A percentile compares a stretch with the other conserved stretches of the same genome.
These are phyloP conservation scores for Drosophila helvetica DNA, from an alignment of 2,888 invertebrate genomes.

Conservation along the genomic window DNA sequence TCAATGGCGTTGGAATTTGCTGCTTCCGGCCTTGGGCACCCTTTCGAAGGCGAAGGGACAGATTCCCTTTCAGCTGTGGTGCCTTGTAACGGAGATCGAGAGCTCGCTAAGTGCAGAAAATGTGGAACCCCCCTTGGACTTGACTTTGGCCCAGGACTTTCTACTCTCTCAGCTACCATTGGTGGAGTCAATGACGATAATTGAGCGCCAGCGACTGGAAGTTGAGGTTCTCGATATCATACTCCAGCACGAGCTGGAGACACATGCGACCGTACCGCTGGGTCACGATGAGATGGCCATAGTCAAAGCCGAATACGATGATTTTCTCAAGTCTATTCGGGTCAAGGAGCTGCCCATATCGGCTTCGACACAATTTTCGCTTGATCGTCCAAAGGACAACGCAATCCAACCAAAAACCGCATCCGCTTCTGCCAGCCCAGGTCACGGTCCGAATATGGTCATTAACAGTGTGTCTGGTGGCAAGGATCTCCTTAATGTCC, in stretches of 20 bases:
- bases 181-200: conserved; percentile 45
- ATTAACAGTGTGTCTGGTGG: conserved; percentile 22
- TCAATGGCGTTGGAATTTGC: conserved; percentile 64
- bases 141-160: conserved; percentile 24
- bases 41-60: conserved; percentile 50
- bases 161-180: conserved; percentile 50
- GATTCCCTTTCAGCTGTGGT: conserved; percentile 52
- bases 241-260: conserved; percentile 53
- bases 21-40: conserved; percentile 57
- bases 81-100: conserved; percentile 50
- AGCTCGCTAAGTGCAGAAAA: not conserved
- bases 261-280: conserved; percentile 26
- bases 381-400: too few species aligned
- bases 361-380: not conserved
- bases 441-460: not conserved
- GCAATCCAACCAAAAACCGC: not conserved
- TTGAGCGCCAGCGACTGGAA: conserved; percentile 59
- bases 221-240: conserved; percentile 69
- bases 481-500: not conserved
- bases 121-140: not conserved
- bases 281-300: not conserved
- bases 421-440: not conserved
- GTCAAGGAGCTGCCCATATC: conserved; percentile 51
- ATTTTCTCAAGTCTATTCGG: conserved; percentile 58
- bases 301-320: conserved; percentile 52